Base-by-base conservation (phyloP, 1,140 invertebrate genomes). In the Acromyrmex echinatior region DNA sequence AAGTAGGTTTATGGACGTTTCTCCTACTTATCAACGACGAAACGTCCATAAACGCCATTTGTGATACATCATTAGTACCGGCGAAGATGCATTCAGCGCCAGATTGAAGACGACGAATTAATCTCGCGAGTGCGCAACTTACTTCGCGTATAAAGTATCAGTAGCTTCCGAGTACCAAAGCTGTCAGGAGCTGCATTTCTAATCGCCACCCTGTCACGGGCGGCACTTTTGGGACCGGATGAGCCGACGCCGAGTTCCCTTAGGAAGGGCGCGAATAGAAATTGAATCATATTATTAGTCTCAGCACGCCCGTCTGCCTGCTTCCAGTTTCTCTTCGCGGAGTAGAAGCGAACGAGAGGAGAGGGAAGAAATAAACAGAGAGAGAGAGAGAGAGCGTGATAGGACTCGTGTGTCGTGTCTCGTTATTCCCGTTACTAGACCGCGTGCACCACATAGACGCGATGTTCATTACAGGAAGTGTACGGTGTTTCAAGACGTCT, bases 271-370 rank as follows among this genome's bases (percentile, higher is more conserved):
- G 56, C 70, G 56, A 66, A 76, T 87, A 76, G 88, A 88, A 90
- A 91, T 91, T 90, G 78, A 88, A 91, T 91, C 84, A 87, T 90
- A 88, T 90, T 90, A 90, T 90, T 86, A 90, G 87, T 86, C 79
- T 73, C 68, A 28, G 80, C 87, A 90, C 90, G 88, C 76, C 28
- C 78, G 62, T 39, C 49, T 81, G 45, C 73, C 53, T 81, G 60
- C 39, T 70, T 21, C 77, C n/a, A 78, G 45, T 62, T 73, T 86
- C 62, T 28, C 16, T 51, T 79, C 31, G 49, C 21, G 21, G 45
- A 16, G 58, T 18, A 60, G 68, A 60, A 35, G 14, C 25, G 68
- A 5, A 18, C 39, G 35, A 58, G 31, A 71, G 31, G 35, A 49
- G 21, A 62, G n/a, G 45, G 35, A 77, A n/a, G 39, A 14, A 21